Conservation (phyloP, 2,888 invertebrate species). For the Agrotis puta region DNA sequence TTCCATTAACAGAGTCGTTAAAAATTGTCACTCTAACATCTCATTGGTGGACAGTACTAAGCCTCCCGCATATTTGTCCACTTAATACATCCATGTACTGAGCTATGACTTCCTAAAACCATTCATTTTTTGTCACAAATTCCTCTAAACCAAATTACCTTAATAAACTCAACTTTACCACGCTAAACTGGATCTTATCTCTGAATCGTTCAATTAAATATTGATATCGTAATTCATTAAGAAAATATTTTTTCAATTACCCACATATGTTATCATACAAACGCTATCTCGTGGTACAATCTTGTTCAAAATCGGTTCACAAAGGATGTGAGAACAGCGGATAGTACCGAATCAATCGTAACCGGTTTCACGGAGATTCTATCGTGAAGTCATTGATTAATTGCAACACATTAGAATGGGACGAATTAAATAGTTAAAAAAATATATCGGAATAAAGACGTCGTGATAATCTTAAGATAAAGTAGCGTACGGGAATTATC, state of each 20-base stretch:
- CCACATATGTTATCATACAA: constrained; percentile 51
- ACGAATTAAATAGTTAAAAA: constrained; percentile 74
- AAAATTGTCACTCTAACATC: constrained; percentile 18
- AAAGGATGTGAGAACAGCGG: constrained; percentile 67
- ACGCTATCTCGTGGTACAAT: constrained; percentile 50
- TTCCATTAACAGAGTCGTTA: constrained; percentile 26
- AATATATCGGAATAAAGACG: constrained; percentile 84
- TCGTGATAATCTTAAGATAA: constrained; percentile 87
- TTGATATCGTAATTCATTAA: constrained; percentile 64
- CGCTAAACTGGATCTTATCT: constrained; percentile 60
- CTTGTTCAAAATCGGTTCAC: constrained; percentile 43
- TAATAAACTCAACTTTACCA: constrained; percentile 60
- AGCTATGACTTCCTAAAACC: constrained; percentile 62
- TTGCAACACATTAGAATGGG: constrained; percentile 78
- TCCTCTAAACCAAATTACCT: constrained; percentile 55
- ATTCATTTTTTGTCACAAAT: constrained; percentile 55
- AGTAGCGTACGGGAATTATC: constrained; percentile 83
- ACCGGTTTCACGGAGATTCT: constrained; percentile 66
- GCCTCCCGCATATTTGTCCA: constrained; percentile 46
- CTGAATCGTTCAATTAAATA: constrained; percentile 60
- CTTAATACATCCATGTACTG: constrained; percentile 39
- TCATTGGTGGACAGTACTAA: constrained; percentile 31
- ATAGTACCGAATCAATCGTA: constrained; percentile 50
- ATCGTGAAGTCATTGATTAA: constrained; percentile 69
- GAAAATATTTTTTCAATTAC: constrained; percentile 62